Evolutionary conservation across 2,797 vertebrate genomes (phyloP), one percentile per base, ranked within the genome.

Genomic region (Halcyon badia): DNA sequence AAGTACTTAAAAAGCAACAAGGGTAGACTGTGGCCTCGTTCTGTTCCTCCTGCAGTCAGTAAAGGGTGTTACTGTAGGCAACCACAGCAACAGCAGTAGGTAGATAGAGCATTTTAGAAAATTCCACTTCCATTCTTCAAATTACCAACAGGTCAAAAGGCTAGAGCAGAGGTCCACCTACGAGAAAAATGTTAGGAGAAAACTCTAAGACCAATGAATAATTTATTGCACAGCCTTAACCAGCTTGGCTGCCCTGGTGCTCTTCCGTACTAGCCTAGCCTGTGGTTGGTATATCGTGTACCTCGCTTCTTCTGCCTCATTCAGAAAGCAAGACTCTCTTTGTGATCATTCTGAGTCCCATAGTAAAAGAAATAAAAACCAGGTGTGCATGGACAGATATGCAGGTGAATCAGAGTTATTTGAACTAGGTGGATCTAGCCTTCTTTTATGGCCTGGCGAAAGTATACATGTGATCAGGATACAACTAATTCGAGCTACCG

Each of bases 401-500:
- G 54, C 65, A 94, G 75, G 90, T 95, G 71, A 92, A 30, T 54
- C 49, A 89, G 49, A 78, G 75, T 79, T 72, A 89, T 65, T 33
- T 82, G 66, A 69, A 88, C 64, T 75, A 37, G 41, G 35, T 62
- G 57, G 69, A 91, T 78, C 83, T 77, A 91, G 39, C 33, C 25
- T 64, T 87, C 25, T 64, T 87, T 83, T 85, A 91, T 49, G 64
- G 52, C 54, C 33, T 91, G 35, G 84, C 17, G 88, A 57, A 87
- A 86, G 44, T 21, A 58, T 70, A 8, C 13, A 33, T 21, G 33
- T 60, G 76, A 87, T 52, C 39, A 87, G 84, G 82, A 87, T 93
- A 44, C 75, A 93, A 90, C 83, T 87, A 78, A 85, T 81, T 71
- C 81, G 82, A 86, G 76, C 60, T 68, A 89, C 83, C 44, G 68